Evolutionary conservation across 1,140 invertebrate genomes (phyloP), one percentile per base, ranked within the genome.

Genomic region (Drosophila bocqueti): DNA sequence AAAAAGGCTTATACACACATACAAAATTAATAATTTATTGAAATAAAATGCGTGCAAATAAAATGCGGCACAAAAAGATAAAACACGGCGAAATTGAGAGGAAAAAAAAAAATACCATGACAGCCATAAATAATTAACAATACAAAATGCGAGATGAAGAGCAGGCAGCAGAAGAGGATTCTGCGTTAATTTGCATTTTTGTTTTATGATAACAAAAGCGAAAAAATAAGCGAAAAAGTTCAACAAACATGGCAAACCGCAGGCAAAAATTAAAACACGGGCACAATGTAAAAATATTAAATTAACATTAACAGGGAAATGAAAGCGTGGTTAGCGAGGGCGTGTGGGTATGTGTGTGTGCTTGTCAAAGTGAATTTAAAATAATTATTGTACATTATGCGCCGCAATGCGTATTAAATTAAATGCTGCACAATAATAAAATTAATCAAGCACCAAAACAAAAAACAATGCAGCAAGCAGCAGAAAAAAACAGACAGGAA

Each of bases 331-430:
- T 58, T 60, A 61, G 54, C 40, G 34, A 8, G 21, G 21, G 46
- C n/a, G 42, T 26, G 36, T 10, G 8, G 3, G 2, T 34, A 11
- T 36, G 31, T 40, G 54, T 36, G 78, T 31, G 64, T 43, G 78
- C 81, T 89, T 91, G 86, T 91, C 86, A 91, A 91, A 91, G 87
- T 86, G 87, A 91, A 91, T 91, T 91, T 91, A 91, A 91, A 91
- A 91, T 91, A 91, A 91, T 91, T 86, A 90, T 89, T 78, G 81
- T 66, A 82, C 73, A 91, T 86, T 78, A 91, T 91, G 83, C 81
- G 77, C 68, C 78, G 54, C 71, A 77, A 73, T 76, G 79, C 77
- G 87, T 91, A 91, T 91, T 91, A 91, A 91, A 91, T 91, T 90
- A 90, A 90, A 90, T 86, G 86, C 82, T 71, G 57, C 81, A 89